These are phyloP conservation scores for Schizopygopsis malacanthus DNA, from an alignment of 2,797 vertebrate species.

Conservation along the genomic window DNA sequence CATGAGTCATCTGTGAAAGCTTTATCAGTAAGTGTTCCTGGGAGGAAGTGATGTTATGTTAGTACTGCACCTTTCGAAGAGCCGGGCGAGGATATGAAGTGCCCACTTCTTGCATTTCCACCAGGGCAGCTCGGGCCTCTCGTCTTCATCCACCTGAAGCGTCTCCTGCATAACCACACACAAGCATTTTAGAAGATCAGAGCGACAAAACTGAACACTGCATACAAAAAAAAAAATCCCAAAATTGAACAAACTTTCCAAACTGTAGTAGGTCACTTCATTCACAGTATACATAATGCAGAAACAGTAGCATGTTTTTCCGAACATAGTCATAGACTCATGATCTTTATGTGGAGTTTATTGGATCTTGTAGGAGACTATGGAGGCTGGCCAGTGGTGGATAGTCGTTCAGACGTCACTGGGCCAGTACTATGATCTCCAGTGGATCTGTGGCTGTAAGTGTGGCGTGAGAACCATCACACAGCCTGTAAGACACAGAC, in stretches of 20 bases:
- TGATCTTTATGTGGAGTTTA: constrained; percentile 26
- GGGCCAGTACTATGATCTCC: constrained; percentile 98
- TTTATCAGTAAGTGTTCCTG: constrained; percentile 13
- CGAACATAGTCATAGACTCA: neutral
- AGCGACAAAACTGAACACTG: neutral
- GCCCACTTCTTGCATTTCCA: constrained; percentile 99
- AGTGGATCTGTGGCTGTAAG: constrained; percentile 84
- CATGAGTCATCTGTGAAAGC: constrained; percentile 41
- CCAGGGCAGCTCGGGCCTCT: constrained; percentile 96
- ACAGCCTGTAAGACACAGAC: constrained; percentile 83
- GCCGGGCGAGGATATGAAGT: constrained; percentile 95
- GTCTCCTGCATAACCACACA: constrained; percentile 84
- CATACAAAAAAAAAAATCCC: neutral
- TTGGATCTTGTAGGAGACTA: constrained; percentile 75
- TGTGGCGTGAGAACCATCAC: constrained; percentile 82
- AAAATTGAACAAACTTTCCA: neutral
- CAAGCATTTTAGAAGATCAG: neutral
- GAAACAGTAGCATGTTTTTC: neutral
- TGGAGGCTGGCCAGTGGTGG: constrained; percentile 84
- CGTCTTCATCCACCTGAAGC: constrained; percentile 96
- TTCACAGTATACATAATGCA: neutral
- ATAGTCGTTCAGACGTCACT: constrained; percentile 82
- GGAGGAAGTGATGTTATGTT: neutral
- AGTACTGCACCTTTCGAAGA: constrained; percentile 91
- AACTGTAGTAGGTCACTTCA: neutral